These are phyloP conservation scores for Astatotilapia flaviijosephi DNA, from an alignment of 2,113 vertebrate genomes.

Conservation along the genomic window DNA sequence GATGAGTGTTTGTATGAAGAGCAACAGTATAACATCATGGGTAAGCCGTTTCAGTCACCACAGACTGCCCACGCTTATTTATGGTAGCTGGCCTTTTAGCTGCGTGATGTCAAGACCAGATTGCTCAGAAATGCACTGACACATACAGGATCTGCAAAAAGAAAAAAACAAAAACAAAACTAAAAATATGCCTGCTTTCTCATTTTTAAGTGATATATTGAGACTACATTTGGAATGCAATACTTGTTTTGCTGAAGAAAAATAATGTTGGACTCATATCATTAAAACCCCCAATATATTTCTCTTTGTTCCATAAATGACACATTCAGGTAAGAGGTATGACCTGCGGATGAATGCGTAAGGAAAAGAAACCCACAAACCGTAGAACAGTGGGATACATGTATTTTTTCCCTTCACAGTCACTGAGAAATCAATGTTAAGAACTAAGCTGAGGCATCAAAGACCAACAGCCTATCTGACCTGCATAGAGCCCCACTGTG, in stretches of 20 bases:
- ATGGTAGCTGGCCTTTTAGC: slow-evolving; percentile 24
- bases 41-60: slow-evolving; percentile 13
- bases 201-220: background rate
- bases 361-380: slow-evolving; percentile 55
- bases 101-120: slow-evolving; percentile 11
- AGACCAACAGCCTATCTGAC: slow-evolving; percentile 65
- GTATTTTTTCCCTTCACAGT: slow-evolving; percentile 53
- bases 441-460: slow-evolving; percentile 64
- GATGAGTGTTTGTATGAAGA: background rate
- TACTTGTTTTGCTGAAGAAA: background rate
- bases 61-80: slow-evolving; percentile 16
- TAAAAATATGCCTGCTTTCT: background rate
- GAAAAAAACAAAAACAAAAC: background rate
- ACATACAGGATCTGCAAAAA: background rate
- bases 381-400: slow-evolving; percentile 53
- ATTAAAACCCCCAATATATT: background rate
- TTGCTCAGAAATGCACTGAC: background rate
- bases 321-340: background rate
- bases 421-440: slow-evolving; percentile 59
- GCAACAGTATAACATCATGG: background rate
- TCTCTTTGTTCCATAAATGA: background rate
- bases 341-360: slow-evolving; percentile 7
- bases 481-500: slow-evolving; percentile 71
- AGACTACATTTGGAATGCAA: background rate
- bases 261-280: background rate